Base-by-base conservation (phyloP, 2,113 vertebrate genomes). In the Chlorocebus sabaeus region DNA sequence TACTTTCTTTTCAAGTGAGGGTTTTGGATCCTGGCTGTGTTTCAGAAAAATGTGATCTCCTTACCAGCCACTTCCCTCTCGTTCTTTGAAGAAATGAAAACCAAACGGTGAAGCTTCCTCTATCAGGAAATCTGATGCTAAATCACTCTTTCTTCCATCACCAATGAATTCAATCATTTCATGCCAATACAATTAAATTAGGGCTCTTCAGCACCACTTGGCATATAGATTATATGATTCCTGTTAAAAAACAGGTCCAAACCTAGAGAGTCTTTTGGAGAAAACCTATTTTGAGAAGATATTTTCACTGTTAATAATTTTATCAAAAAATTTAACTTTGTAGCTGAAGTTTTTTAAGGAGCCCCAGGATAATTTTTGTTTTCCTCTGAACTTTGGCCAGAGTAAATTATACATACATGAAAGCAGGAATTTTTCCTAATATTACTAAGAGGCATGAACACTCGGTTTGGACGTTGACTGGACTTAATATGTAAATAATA, bases 221-320 rank as follows among this genome's bases (percentile, higher is more conserved):
- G 45, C 91, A 84, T 40, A 73, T 9, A 89, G 50, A 92, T 93
- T 75, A 43, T 30, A 75, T 48, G n/a, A 95, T 88, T 88, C 25
- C 25, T 68, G 9, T 75, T 95, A 95, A 82, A 97, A 97, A 43
- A 48, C 48, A 89, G 89, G 83, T 95, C 45, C 45, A 59, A 43
- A 92, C 14, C 38, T n/a, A 45, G 57, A 85, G 32, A 84, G 68
- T 93, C 22, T 96, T 88, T 82, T 89, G 50, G 45, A 30, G 3
- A 3, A 90, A 55, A 93, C 80, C 75, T 85, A 88, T 91, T 95
- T 89, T 92, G 13, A 84, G 14, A 61, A 87, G 87, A 86, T 17
- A 50, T 68, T 96, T 90, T 93, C 85, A 91, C 93, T 50, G 9
- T 86, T 96, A 91, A 72, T 94, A 57, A 96, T 78, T 93, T 97